Evolutionary conservation across 2,797 vertebrate species (phyloP).

Genomic region (Sebastes cheni): DNA sequence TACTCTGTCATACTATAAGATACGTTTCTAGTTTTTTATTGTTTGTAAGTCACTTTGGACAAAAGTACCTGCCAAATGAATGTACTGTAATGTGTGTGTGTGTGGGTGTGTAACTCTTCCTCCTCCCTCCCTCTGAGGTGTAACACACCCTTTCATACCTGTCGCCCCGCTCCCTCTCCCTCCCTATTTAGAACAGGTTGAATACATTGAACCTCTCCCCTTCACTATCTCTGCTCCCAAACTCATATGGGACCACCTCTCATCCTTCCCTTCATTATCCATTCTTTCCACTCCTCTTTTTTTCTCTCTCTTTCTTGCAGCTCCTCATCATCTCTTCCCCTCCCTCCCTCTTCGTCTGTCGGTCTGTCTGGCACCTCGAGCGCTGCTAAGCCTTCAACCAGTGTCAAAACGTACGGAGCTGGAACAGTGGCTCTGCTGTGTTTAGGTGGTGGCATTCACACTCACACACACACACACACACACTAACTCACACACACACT

Average conservation of each 20-base stretch:
- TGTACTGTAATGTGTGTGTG: neutral
- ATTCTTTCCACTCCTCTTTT: constrained; percentile 61
- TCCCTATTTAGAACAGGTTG: constrained; percentile 42
- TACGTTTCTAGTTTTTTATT: neutral
- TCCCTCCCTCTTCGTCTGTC: constrained; percentile 55
- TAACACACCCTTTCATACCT: constrained; percentile 58
- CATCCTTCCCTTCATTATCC: constrained; percentile 78
- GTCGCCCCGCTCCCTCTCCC: constrained; percentile 21
- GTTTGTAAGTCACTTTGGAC: neutral
- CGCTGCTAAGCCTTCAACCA: constrained; percentile 81
- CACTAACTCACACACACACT: neutral
- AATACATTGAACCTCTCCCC: constrained; percentile 64
- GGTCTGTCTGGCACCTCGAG: constrained; percentile 81
- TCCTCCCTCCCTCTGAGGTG: neutral
- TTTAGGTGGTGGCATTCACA: constrained; percentile 61
- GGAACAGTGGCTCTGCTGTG: constrained; percentile 83
- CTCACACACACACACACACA: neutral
- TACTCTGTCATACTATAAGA: neutral
- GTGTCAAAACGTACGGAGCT: constrained; percentile 80
- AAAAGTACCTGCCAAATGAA: neutral
- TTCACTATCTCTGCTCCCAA: constrained; percentile 66
- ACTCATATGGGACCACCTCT: constrained; percentile 64
- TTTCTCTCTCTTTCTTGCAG: constrained; percentile 7
- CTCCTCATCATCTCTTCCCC: constrained; percentile 41
- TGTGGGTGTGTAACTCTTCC: neutral